A percentile compares a stretch with the other conserved stretches of the same genome.
These are phyloP conservation scores for Protobothrops flavoviridis DNA, from an alignment of 2,113 vertebrate species.

Conservation along the genomic window DNA sequence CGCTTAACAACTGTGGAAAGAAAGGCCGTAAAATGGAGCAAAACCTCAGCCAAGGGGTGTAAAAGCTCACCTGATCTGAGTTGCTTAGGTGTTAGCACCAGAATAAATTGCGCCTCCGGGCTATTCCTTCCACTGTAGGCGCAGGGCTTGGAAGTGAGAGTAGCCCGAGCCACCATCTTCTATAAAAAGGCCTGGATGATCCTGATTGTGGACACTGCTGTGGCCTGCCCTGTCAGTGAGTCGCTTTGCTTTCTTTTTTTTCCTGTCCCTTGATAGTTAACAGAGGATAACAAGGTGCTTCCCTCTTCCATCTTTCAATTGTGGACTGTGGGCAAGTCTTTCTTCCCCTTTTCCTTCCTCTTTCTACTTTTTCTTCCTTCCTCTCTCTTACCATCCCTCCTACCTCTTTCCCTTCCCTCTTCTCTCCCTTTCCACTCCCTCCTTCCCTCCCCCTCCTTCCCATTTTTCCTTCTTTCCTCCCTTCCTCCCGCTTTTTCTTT, in stretches of 20 bases:
- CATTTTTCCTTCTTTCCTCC: too few relatives aligned
- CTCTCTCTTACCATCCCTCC: background rate
- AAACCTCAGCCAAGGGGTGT: background rate
- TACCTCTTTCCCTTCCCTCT: too few relatives aligned
- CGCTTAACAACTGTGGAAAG: background rate
- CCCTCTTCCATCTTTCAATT: background rate
- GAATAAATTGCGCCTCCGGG: background rate
- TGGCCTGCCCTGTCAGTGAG: conserved; percentile 66
- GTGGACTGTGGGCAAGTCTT: background rate
- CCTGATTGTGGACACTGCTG: conserved; percentile 59
- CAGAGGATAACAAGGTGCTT: background rate
- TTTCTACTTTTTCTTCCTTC: background rate
- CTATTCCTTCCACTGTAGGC: conserved; percentile 55
- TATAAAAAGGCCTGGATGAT: conserved; percentile 66
- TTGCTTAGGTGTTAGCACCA: background rate
- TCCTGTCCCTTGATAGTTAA: background rate
- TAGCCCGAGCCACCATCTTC: conserved; percentile 69
- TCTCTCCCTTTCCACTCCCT: background rate
- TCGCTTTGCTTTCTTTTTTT: background rate
- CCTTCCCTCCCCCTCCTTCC: too few relatives aligned
- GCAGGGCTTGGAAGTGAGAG: conserved; percentile 69
- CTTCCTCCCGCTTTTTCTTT: too few relatives aligned
- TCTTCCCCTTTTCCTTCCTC: background rate
- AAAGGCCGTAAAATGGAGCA: background rate
- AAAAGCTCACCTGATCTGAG: background rate